Evolutionary conservation across 1,140 invertebrate genomes (phyloP).

Genomic region (Cotesia chilonis): DNA sequence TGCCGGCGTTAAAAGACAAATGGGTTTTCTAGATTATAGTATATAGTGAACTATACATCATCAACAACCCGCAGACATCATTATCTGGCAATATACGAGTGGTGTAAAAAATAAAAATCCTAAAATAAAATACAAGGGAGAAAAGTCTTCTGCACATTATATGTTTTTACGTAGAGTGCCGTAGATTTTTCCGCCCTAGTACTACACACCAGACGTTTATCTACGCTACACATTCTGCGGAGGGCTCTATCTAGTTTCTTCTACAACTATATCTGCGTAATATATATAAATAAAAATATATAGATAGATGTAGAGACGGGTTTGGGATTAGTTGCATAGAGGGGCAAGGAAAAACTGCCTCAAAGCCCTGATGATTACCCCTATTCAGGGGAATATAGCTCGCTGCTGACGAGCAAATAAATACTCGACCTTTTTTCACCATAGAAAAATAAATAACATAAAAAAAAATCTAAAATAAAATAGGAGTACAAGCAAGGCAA

Average conservation of each 20-base stretch:
- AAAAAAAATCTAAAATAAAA: too few relatives aligned
- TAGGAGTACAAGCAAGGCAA: too few relatives aligned
- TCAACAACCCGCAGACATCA: slow-evolving; percentile 13
- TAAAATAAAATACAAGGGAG: slow-evolving; percentile 16
- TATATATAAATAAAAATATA: not conserved
- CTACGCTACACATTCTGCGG: slow-evolving; percentile 11
- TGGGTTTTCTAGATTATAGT: too few relatives aligned
- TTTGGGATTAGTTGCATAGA: slow-evolving; percentile 49
- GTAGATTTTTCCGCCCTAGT: slow-evolving; percentile 7
- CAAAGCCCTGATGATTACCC: slow-evolving; percentile 49
- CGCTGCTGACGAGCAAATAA: slow-evolving; percentile 4
- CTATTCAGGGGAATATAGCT: slow-evolving; percentile 43
- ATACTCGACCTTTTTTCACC: not conserved
- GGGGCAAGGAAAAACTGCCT: slow-evolving; percentile 38
- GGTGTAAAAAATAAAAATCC: not conserved
- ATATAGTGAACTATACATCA: slow-evolving; percentile 7
- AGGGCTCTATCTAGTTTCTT: slow-evolving; percentile 10
- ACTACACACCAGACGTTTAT: not conserved
- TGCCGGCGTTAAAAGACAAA: not conserved
- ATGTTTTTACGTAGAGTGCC: slow-evolving; percentile 10
- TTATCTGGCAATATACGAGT: slow-evolving; percentile 13
- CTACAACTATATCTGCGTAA: too few relatives aligned
- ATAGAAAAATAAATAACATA: too few relatives aligned
- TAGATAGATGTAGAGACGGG: slow-evolving; percentile 37
- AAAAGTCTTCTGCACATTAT: slow-evolving; percentile 7